Conservation (phyloP, 2,113 vertebrate species). For the Cromileptes altivelis region DNA sequence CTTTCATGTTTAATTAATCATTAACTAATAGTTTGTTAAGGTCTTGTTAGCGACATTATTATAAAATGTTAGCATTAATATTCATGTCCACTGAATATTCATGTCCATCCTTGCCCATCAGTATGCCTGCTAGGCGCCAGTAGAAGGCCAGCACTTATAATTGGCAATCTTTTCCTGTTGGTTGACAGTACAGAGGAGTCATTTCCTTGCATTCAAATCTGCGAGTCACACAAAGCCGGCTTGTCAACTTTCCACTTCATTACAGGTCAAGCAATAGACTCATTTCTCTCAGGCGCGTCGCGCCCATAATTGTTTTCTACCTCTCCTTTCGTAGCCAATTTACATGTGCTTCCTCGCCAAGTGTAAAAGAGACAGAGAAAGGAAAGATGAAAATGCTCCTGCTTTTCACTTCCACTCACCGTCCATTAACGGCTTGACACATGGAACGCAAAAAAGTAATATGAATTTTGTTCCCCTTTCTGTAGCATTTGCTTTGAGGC, state of each 20-base stretch:
- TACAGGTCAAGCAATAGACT: conserved; percentile 86
- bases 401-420: conserved; percentile 85
- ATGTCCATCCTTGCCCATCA: conserved; percentile 80
- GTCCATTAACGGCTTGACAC: conserved; percentile 80
- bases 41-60: conserved; percentile 67
- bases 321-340: conserved; percentile 85
- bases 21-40: conserved; percentile 75
- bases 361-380: conserved; percentile 75
- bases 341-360: conserved; percentile 77
- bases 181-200: conserved; percentile 85
- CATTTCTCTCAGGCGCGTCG: conserved; percentile 82
- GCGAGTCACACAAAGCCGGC: conserved; percentile 83
- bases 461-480: conserved; percentile 76
- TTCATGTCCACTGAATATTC: conserved; percentile 81
- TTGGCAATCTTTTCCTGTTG: conserved; percentile 87
- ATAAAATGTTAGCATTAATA: conserved; percentile 75
- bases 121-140: conserved; percentile 80
- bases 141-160: conserved; percentile 83
- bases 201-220: conserved; percentile 86
- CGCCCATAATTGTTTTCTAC: conserved; percentile 88
- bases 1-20: conserved; percentile 75
- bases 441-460: conserved; percentile 77
- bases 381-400: conserved; percentile 77
- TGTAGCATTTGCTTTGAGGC: conserved; percentile 78
- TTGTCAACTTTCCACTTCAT: conserved; percentile 88